A percentile compares a stretch with the other conserved stretches of the same genome.
Evolutionary conservation across 2,797 vertebrate species (phyloP).

Genomic region (Podargus strigoides): DNA sequence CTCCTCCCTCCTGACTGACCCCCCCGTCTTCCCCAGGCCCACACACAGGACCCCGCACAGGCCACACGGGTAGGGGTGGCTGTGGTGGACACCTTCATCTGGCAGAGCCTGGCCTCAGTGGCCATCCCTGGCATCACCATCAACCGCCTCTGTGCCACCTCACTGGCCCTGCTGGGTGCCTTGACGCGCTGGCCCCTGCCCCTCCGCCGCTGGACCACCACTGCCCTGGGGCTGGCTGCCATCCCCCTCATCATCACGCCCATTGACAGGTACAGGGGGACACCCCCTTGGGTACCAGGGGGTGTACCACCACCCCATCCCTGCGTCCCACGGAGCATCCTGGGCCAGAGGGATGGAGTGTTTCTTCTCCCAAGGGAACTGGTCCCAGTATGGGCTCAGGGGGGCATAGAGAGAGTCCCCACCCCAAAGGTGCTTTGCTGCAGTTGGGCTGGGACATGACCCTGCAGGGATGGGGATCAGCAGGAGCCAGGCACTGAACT

Average conservation of each 20-base stretch:
- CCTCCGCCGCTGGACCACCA: constrained; percentile 90
- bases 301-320: neutral
- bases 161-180: constrained; percentile 82
- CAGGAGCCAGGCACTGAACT: rapidly evolving
- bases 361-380: no score
- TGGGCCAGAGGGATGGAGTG: rapidly evolving
- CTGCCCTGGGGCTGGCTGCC: constrained; percentile 86
- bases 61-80: constrained; percentile 77
- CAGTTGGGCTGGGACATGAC: neutral
- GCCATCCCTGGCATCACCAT: constrained; percentile 94
- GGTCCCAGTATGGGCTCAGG: neutral
- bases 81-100: constrained; percentile 92
- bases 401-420: neutral
- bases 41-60: constrained; percentile 72
- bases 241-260: constrained; percentile 94
- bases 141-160: constrained; percentile 89
- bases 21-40: constrained; percentile 50
- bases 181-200: constrained; percentile 87
- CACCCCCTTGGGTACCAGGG: neutral
- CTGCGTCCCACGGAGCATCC: neutral
- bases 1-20: neutral
- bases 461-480: neutral
- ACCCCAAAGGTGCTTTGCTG: neutral
- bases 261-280: constrained; percentile 84
- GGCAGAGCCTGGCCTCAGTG: constrained; percentile 94